Evolutionary conservation across 2,797 vertebrate genomes (phyloP).

Genomic region (Lemur catta): DNA sequence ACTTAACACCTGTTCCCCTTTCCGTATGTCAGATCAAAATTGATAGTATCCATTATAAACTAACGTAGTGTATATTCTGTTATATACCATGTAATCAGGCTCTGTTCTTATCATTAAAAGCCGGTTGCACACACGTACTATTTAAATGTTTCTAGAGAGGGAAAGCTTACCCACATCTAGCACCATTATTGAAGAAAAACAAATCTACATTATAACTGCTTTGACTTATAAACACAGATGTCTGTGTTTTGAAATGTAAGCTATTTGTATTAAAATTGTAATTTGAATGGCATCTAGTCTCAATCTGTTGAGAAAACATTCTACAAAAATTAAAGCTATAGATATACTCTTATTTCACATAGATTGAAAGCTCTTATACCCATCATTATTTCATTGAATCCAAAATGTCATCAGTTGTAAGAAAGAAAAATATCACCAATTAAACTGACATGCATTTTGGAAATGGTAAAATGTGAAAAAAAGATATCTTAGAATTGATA

Average conservation of each 20-base stretch:
- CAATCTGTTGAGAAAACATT: slow-evolving; percentile 1
- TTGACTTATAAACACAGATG: slow-evolving; percentile 44
- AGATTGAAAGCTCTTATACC: not conserved
- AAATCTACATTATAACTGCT: not conserved
- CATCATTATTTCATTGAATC: not conserved
- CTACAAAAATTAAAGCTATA: slow-evolving; percentile 41
- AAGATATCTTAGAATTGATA: not conserved
- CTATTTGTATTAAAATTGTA: slow-evolving; percentile 18
- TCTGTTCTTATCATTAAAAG: not conserved
- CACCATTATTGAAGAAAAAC: not conserved
- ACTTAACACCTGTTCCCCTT: not conserved
- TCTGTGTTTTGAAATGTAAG: slow-evolving; percentile 31
- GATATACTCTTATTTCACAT: not conserved
- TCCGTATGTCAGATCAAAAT: slow-evolving; percentile 27
- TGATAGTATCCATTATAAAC: not conserved
- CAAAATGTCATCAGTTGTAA: slow-evolving; percentile 37
- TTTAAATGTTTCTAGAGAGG: slow-evolving; percentile 24
- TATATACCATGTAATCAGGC: not conserved
- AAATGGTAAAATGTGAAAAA: not conserved
- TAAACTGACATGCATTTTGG: slow-evolving; percentile 12
- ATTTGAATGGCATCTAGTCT: slow-evolving; percentile 21
- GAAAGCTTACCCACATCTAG: not conserved
- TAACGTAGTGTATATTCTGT: not conserved
- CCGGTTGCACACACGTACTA: not conserved
- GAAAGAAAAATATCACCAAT: not conserved